These are phyloP conservation scores for Tupaia chinensis DNA, from an alignment of 2,113 vertebrate species.

Conservation along the genomic window DNA sequence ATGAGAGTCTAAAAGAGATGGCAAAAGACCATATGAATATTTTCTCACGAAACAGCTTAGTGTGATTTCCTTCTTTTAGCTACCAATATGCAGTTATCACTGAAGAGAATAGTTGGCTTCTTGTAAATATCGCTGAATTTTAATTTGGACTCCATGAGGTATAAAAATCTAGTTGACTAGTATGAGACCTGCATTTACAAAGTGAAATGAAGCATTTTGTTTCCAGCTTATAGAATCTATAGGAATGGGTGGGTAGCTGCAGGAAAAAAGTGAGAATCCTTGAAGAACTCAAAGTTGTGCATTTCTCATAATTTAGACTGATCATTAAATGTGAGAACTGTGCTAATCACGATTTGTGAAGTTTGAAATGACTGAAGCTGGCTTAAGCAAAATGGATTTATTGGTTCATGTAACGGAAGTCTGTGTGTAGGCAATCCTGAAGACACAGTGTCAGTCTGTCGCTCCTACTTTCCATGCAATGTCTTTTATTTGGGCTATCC, in stretches of 20 bases:
- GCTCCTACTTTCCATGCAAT: too few relatives aligned
- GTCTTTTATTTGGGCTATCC: background rate
- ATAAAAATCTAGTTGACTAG: background rate
- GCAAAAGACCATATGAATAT: background rate
- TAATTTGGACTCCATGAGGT: background rate
- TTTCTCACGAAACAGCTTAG: background rate
- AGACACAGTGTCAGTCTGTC: too few relatives aligned
- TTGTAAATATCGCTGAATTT: constrained; percentile 15
- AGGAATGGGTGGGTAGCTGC: too few relatives aligned
- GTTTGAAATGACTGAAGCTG: background rate
- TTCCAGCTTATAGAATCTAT: background rate
- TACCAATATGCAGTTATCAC: background rate
- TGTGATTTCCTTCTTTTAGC: background rate
- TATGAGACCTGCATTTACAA: background rate
- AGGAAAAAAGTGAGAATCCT: background rate
- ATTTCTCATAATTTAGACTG: background rate
- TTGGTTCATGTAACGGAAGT: background rate
- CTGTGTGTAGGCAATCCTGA: background rate
- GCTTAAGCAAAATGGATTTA: background rate
- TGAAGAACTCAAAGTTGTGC: background rate
- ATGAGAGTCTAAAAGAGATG: constrained; percentile 24
- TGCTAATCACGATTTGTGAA: background rate
- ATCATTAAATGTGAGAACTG: background rate
- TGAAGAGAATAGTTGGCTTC: background rate
- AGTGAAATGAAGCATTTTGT: background rate